Percentiles rank a stretch among this genome's conserved stretches.
Evolutionary conservation across 2,888 invertebrate genomes (phyloP).

Genomic region (Agonopterix subpropinquella): DNA sequence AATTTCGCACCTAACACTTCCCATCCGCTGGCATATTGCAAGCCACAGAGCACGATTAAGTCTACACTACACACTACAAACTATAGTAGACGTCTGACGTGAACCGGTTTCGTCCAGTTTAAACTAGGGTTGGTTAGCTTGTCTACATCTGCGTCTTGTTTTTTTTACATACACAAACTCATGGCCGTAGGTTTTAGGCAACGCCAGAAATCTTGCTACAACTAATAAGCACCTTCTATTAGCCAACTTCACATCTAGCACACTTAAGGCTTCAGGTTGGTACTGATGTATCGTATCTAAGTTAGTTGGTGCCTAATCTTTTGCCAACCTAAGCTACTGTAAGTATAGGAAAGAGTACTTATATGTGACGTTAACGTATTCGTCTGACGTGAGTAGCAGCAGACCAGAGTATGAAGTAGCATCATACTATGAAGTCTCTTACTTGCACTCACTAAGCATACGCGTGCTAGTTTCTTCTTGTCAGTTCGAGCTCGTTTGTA

Average conservation of each 20-base stretch:
- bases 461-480: no score
- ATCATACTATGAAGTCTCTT: background rate
- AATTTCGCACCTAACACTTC: constrained; percentile 34
- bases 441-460: background rate
- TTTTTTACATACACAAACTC: no score
- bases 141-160: no score
- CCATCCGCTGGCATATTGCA: constrained; percentile 36
- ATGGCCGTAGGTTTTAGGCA: constrained; percentile 25
- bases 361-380: no score
- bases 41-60: constrained; percentile 51
- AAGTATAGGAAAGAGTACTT: no score
- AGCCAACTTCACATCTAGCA: background rate
- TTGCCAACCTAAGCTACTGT: background rate
- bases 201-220: constrained; percentile 14
- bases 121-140: constrained; percentile 29
- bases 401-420: no score
- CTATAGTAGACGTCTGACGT: constrained; percentile 12
- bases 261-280: background rate
- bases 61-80: constrained; percentile 40
- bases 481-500: no score
- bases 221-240: background rate
- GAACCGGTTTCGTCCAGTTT: constrained; percentile 21
- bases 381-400: no score
- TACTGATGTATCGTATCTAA: background rate
- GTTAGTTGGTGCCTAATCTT: background rate